phyloP scores from a whole-genome alignment of 2,113 vertebrate species.

The Tachycineta bicolor region DNA sequence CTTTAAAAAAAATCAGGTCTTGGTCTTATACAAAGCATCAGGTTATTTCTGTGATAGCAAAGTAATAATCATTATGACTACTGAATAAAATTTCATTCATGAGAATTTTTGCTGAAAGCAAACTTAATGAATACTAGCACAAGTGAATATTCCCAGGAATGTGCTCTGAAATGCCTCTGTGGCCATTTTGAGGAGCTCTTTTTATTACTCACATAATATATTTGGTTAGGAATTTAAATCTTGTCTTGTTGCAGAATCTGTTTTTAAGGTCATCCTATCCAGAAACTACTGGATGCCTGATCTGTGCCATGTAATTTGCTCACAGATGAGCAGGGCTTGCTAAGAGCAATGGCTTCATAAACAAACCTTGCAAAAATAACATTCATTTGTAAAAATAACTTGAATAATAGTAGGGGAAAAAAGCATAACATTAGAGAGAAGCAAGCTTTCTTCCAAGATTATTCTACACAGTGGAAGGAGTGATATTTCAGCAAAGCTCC shows the following conservation, averaged over 20 bases:
- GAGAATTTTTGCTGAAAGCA: constrained; percentile 55
- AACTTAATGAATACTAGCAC: constrained; percentile 44
- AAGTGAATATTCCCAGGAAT: constrained; percentile 48
- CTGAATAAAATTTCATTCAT: constrained; percentile 58
- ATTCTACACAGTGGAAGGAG: background rate
- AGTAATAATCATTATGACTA: constrained; percentile 44
- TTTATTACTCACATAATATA: constrained; percentile 49
- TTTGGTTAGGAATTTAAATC: constrained; percentile 49
- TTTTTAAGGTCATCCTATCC: constrained; percentile 23
- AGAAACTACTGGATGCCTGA: background rate
- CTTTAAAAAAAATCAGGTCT: constrained; percentile 26
- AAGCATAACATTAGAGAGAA: background rate
- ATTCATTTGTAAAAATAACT: background rate
- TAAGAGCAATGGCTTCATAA: background rate
- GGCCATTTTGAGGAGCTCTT: constrained; percentile 56
- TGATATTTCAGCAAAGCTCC: background rate
- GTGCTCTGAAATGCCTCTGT: constrained; percentile 47
- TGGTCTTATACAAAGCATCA: background rate
- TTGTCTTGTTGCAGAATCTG: constrained; percentile 18
- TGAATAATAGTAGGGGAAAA: background rate
- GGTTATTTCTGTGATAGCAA: background rate
- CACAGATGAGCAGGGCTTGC: background rate
- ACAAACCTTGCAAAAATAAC: background rate
- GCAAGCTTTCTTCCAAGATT: background rate
- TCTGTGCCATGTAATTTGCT: background rate